Conservation (phyloP, 2,113 vertebrate species). For the Sphaerodactylus townsendi region DNA sequence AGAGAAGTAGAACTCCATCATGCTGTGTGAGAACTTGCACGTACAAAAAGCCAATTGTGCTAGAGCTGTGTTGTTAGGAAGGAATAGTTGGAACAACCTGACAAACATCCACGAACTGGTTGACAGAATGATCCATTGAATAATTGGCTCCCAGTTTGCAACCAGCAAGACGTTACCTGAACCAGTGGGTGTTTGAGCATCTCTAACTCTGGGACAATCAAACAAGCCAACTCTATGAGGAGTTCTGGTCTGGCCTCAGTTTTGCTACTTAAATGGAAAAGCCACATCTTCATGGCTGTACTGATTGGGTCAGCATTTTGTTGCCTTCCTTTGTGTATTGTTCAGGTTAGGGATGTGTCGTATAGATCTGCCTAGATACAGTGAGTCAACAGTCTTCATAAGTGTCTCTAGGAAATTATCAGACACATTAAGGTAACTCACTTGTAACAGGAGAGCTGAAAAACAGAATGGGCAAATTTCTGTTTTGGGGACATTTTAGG, state of each 20-base stretch:
- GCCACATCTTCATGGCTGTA: neutral
- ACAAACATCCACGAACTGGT: too few species aligned
- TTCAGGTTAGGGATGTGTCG: neutral
- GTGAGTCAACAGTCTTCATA: neutral
- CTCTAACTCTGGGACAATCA: neutral
- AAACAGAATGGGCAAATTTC: neutral
- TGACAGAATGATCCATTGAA: too few species aligned
- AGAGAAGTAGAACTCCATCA: too few species aligned
- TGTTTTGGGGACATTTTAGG: neutral
- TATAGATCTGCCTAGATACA: neutral
- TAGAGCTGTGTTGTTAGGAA: too few species aligned
- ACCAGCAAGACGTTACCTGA: too few species aligned
- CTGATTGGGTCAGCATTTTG: neutral
- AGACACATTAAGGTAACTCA: neutral
- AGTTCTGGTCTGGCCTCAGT: neutral
- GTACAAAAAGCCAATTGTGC: too few species aligned
- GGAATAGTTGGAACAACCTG: too few species aligned
- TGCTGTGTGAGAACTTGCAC: too few species aligned
- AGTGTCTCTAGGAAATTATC: neutral
- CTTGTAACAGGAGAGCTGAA: neutral
- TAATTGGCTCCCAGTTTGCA: too few species aligned
- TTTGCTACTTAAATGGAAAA: neutral
- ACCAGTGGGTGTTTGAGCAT: neutral
- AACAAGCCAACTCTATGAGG: neutral
- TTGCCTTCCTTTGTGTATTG: neutral